Evolutionary conservation across 2,113 vertebrate genomes (phyloP), one percentile per base, ranked within the genome.

Genomic region (Lagenorhynchus albirostris): DNA sequence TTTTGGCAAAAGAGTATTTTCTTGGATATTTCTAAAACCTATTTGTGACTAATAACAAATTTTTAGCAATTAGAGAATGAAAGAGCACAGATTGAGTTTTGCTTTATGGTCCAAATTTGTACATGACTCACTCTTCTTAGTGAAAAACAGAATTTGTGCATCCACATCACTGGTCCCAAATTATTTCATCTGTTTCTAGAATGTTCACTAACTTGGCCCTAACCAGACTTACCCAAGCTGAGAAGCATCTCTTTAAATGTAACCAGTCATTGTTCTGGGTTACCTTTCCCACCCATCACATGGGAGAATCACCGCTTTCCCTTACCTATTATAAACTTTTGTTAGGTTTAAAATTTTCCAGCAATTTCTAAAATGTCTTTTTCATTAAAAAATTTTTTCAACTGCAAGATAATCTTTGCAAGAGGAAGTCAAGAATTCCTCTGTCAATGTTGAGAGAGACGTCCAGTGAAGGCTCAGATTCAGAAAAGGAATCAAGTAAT

Each of bases 371-470:
- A 96, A 91, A 90, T 83, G 62, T 97, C n/a, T 70, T 93, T 80
- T 67, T 65, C 13, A 36, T 88, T 89, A 81, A 94, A 95, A 68
- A 82, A 36, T 31, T 88, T 83, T 38, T 10, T 62, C 67, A 91
- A 76, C 38, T 47, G 71, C 67, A 87, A 60, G 58, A 85, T 93
- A 83, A 97, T 96, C 91, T 95, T 92, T 50, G 68, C 68, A 93
- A 91, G 63, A 55, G 58, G 73, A 91, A 77, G 50, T 67, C 41
- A 68, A 67, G 47, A 95, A 92, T 93, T 90, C 47, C 36, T 93
- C 65, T 83, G 83, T 95, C 94, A 80, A 93, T 71, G 67, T 73
- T 91, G 63, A 96, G 94, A 95, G 71, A 95, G 94, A 96, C 63
- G 81, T 96, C 83, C 74, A 87, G 82, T 29, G 71, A 94, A 55